These are phyloP conservation scores for Drosophila mayri DNA, from an alignment of 1,140 invertebrate species.

Conservation along the genomic window DNA sequence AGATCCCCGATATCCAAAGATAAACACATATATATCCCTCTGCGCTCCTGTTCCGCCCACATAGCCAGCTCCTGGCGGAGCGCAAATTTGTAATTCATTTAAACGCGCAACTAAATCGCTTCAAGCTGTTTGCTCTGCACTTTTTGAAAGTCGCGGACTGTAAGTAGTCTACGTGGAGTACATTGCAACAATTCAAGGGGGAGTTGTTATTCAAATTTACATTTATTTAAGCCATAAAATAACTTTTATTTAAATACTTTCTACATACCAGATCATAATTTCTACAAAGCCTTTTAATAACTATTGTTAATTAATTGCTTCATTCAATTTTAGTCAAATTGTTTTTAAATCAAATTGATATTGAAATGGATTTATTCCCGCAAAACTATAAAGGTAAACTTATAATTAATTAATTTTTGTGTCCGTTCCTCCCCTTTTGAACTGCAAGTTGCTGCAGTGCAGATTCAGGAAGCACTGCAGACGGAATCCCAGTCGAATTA, in stretches of 20 bases:
- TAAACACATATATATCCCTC: conserved; percentile 17
- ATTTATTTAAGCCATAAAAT: too few relatives aligned
- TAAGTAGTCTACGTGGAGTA: conserved; percentile 15
- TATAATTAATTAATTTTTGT: neutral
- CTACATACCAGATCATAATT: neutral
- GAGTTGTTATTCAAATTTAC: neutral
- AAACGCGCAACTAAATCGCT: conserved; percentile 59
- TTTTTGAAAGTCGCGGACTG: conserved; percentile 66
- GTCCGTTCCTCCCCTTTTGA: neutral
- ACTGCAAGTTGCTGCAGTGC: conserved; percentile 12
- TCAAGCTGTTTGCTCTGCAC: conserved; percentile 57
- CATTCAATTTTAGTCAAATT: neutral
- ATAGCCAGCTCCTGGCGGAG: conserved; percentile 7
- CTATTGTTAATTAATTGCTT: neutral
- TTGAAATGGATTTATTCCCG: neutral
- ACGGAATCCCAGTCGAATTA: conserved; percentile 25
- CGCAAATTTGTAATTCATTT: conserved; percentile 71
- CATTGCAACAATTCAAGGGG: conserved; percentile 12
- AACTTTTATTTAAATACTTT: neutral
- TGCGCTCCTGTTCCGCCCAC: conserved; percentile 23
- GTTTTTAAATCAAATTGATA: neutral
- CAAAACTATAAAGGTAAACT: neutral
- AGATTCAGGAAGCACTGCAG: conserved; percentile 10
- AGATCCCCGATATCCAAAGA: conserved; percentile 21
- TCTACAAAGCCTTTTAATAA: too few relatives aligned